Conservation (phyloP, 2,113 vertebrate genomes). For the Brachyhypopomus occidentalis region DNA sequence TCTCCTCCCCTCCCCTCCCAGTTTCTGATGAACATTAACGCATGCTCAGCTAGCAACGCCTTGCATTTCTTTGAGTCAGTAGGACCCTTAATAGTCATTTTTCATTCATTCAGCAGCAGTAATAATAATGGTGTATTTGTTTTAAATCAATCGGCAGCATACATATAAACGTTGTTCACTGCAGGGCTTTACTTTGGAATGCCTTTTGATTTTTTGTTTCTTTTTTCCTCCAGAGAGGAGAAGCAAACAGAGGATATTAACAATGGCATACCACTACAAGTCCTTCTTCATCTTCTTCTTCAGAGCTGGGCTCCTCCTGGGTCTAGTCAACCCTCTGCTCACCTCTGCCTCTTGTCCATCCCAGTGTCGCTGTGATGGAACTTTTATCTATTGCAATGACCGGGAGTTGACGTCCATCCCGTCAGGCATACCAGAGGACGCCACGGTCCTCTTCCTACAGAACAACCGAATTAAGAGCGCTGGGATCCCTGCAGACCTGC, state of each 20-base stretch:
- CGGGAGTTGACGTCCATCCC: constrained; percentile 96
- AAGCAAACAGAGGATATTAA: constrained; percentile 78
- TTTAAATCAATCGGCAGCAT: constrained; percentile 52
- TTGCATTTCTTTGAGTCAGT: constrained; percentile 40
- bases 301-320: constrained; percentile 90
- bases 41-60: constrained; percentile 8
- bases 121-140: constrained; percentile 38
- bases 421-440: constrained; percentile 89
- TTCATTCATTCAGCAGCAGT: constrained; percentile 55
- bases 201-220: constrained; percentile 65
- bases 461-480: constrained; percentile 99
- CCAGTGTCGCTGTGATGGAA: constrained; percentile 91
- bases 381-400: constrained; percentile 99
- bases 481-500: constrained; percentile 92
- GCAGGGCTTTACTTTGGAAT: constrained; percentile 63
- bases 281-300: constrained; percentile 89
- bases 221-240: constrained; percentile 74
- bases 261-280: constrained; percentile 91
- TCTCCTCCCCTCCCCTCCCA: background rate
- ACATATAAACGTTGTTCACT: constrained; percentile 64
- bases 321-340: constrained; percentile 82
- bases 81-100: constrained; percentile 53
- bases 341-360: constrained; percentile 90
- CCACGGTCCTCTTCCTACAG: constrained; percentile 97
- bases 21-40: constrained; percentile 28